A percentile compares a stretch with the other conserved stretches of the same genome.
phyloP scores from a whole-genome alignment of 2,113 vertebrate genomes.

The Hipposideros armiger region DNA sequence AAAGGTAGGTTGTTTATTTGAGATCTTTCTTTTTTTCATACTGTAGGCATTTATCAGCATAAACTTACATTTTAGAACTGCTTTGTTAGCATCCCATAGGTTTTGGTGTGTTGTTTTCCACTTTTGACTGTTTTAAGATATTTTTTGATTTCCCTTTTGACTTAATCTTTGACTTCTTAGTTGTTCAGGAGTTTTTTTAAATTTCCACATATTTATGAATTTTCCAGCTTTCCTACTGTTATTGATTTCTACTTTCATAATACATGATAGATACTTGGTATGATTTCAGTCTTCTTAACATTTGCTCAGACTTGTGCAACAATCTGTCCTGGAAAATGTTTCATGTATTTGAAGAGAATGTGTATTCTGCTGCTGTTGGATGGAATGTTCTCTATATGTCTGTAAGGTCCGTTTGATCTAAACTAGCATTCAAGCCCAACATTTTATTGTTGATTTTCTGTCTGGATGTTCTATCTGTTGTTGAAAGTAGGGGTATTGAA shows the following conservation, averaged over 20 bases:
- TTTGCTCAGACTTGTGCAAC: neutral
- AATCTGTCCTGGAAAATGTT: neutral
- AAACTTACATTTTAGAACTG: neutral
- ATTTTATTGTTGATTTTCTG: slow-evolving; percentile 19
- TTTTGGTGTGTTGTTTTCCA: neutral
- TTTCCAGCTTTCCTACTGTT: neutral
- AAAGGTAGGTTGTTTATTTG: neutral
- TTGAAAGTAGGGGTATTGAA: neutral
- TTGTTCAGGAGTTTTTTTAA: neutral
- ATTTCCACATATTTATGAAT: neutral
- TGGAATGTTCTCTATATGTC: neutral
- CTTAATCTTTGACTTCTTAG: neutral
- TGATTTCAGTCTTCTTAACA: neutral
- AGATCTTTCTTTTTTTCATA: neutral
- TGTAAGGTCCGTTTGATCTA: neutral
- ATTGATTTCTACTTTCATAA: neutral
- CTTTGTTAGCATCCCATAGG: neutral
- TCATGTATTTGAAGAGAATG: neutral
- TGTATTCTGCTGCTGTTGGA: neutral
- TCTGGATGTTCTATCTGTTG: neutral
- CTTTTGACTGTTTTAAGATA: neutral
- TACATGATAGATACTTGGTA: neutral
- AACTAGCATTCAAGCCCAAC: neutral
- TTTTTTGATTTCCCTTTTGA: neutral
- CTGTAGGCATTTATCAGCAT: neutral